Base-by-base conservation (phyloP, 2,888 invertebrate genomes). In the Ormia ochracea region DNA sequence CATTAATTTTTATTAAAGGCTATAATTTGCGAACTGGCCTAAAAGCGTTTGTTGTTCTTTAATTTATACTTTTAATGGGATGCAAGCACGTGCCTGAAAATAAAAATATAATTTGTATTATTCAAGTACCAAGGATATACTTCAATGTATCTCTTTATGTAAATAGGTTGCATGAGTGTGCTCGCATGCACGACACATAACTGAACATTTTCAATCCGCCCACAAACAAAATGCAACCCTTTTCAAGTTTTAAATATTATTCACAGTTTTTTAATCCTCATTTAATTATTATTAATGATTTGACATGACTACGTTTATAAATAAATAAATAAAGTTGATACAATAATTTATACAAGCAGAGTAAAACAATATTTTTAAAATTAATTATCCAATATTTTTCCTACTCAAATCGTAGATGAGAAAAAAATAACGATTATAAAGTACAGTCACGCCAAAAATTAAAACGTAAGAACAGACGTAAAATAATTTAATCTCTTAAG, bases 11-110 rank as follows among this genome's bases (percentile, higher is more conserved):
- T 23, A 12, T 45, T 26, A 17, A 48, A 58, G 48, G n/a, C 23
- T 23, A 58, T 36, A 26, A 45, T 23, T 9, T 58, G 56, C 7
- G 52, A 65, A n/a, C 28, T 7, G 10, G 14, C 23, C 36, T 10
- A 23, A 17, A 7, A 21, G 14, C 7, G 4, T 31, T 26, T n/a
- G 33, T 38, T 5, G 14, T 14, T 14, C 4, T 28, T 28, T 31
- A 31, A 14, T 41, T 61, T 52, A 10, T 31, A 45, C 23, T 61
- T 52, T 61, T 72, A 72, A 72, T 72, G 61, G 52, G 14, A 41
- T 33, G 33, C 72, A 50, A 72, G 61, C 70, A 61, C 52, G 72
- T 61, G 41, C 52, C 41, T 31, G 23, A 28, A 66, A 38, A 19
- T 19, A 41, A 31, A 21, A 68, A 63, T 61, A 10, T 31, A 45